These are phyloP conservation scores for Rhyacophila evoluta DNA, from an alignment of 2,888 invertebrate species.

Conservation along the genomic window DNA sequence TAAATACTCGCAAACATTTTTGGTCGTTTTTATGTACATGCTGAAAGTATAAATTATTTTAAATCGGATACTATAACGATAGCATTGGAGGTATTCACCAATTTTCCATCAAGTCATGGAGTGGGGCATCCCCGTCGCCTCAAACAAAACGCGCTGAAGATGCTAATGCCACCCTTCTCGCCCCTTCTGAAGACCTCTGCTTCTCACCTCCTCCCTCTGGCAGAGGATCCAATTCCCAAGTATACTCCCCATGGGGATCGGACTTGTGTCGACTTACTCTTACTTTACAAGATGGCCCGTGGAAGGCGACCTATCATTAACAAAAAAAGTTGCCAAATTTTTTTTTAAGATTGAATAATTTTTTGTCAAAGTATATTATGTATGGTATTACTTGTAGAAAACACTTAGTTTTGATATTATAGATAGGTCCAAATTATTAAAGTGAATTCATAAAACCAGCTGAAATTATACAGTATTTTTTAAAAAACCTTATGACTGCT, in stretches of 20 bases:
- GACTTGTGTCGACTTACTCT: conserved; percentile 40
- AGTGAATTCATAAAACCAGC: too few relatives aligned
- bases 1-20: too few relatives aligned
- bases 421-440: too few relatives aligned
- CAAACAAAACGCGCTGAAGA: conserved; percentile 39
- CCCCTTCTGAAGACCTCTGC: conserved; percentile 8
- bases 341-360: too few relatives aligned
- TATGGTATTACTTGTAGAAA: too few relatives aligned
- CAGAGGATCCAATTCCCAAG: conserved; percentile 50
- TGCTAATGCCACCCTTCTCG: conserved; percentile 46
- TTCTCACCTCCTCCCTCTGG: conserved; percentile 23
- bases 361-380: too few relatives aligned
- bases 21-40: too few relatives aligned
- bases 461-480: too few relatives aligned
- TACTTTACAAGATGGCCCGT: background rate
- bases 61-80: background rate
- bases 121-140: conserved; percentile 27
- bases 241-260: conserved; percentile 44
- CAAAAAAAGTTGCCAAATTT: too few relatives aligned
- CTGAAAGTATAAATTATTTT: background rate
- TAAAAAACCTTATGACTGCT: too few relatives aligned
- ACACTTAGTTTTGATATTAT: too few relatives aligned
- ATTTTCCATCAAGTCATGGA: background rate
- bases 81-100: background rate
- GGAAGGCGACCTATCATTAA: background rate